Evolutionary conservation across 1,140 invertebrate species (phyloP).

Genomic region (Listronotus bonariensis): DNA sequence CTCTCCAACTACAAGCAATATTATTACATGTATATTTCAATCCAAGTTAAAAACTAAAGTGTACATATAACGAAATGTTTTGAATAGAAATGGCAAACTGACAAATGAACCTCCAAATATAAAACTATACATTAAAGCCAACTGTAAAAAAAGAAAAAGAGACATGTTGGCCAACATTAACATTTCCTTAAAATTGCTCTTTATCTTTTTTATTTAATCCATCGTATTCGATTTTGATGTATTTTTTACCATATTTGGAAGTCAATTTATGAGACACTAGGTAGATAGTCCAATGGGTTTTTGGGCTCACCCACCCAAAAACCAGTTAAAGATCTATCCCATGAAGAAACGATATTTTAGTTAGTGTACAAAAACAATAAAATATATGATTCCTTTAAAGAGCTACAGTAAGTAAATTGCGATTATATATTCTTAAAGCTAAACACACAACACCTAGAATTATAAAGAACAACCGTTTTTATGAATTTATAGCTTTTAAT

Average conservation of each 20-base stretch:
- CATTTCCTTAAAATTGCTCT: conserved; percentile 22
- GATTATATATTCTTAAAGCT: conserved; percentile 37
- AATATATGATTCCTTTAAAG: conserved; percentile 8
- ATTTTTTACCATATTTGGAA: conserved; percentile 29
- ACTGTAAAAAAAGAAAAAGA: conserved; percentile 22
- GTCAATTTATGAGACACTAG: conserved; percentile 21
- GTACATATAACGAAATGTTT: conserved; percentile 13
- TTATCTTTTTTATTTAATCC: conserved; percentile 15
- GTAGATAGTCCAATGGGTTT: conserved; percentile 31
- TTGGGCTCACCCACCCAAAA: conserved; percentile 28
- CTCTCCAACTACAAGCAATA: conserved; percentile 45
- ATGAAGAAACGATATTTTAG: conserved; percentile 11
- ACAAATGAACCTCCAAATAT: conserved; percentile 17
- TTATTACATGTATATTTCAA: conserved; percentile 37
- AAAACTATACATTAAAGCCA: conserved; percentile 20
- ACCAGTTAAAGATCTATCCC: conserved; percentile 2
- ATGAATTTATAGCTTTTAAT: conserved; percentile 46
- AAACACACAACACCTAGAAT: conserved; percentile 54
- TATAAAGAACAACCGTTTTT: conserved; percentile 53
- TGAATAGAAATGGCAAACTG: neutral
- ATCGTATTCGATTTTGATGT: conserved; percentile 27
- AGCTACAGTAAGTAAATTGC: conserved; percentile 20
- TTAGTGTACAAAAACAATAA: conserved; percentile 17
- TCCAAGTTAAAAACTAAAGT: conserved; percentile 26
- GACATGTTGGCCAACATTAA: conserved; percentile 39